phyloP scores from a whole-genome alignment of 2,888 invertebrate genomes.

The Drosophila setosimentum region DNA sequence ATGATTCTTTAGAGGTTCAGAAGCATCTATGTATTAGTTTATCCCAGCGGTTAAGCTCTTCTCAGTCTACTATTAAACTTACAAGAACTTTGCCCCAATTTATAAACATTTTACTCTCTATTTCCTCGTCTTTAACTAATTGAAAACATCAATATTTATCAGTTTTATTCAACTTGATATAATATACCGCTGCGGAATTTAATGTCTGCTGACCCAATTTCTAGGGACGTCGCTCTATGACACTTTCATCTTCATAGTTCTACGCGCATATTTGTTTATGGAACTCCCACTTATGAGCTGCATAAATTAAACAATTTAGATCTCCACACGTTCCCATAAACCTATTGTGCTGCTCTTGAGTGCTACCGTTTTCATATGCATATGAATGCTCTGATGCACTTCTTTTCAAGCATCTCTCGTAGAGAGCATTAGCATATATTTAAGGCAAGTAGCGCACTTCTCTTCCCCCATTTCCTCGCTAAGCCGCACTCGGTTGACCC shows the following conservation, averaged over 20 bases:
- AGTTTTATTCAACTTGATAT: conserved; percentile 10
- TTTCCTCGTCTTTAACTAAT: conserved; percentile 20
- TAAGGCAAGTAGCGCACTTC: conserved; percentile 38
- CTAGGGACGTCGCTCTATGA: conserved; percentile 14
- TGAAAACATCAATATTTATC: conserved; percentile 22
- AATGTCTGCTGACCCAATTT: conserved; percentile 45
- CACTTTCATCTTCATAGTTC: conserved; percentile 51
- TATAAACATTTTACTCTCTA: conserved; percentile 12
- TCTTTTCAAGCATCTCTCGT: conserved; percentile 16
- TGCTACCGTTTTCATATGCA: conserved; percentile 67
- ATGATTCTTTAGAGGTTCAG: neutral
- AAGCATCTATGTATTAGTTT: neutral
- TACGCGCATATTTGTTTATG: neutral
- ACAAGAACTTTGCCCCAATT: conserved; percentile 15
- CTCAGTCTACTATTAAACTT: neutral
- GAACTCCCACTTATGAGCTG: conserved; percentile 13
- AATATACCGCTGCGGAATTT: conserved; percentile 14
- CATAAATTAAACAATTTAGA: conserved; percentile 53
- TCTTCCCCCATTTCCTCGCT: neutral
- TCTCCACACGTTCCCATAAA: conserved; percentile 33
- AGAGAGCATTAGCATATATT: conserved; percentile 41
- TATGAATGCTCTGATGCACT: conserved; percentile 39
- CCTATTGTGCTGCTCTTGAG: conserved; percentile 51
- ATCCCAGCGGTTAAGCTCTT: neutral
- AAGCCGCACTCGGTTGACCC: conserved; percentile 26